Evolutionary conservation across 2,888 invertebrate species (phyloP), one percentile per base, ranked within the genome.

Genomic region (Ophion ellenae): DNA sequence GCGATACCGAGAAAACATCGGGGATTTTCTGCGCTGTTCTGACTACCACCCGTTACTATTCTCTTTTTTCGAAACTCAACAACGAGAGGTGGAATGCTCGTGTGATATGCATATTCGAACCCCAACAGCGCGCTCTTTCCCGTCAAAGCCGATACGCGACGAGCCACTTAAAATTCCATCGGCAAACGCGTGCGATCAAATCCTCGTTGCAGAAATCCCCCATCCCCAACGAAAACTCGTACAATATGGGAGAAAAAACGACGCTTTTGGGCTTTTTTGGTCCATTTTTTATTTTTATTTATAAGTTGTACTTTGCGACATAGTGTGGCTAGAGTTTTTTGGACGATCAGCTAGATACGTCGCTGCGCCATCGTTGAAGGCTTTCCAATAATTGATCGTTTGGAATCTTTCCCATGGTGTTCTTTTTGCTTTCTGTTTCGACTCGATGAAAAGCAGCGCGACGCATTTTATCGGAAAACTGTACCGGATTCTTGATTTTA

Each of bases 1-100:
- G 14, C 84, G 73, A 78, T 86, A 86, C 86, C 86, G 78, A 81
- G 86, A 86, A 86, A 83, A 70, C 81, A 74, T 75, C 53, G 66
- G 28, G 57, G 83, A 86, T 81, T 86, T 83, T 53, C 11, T 80
- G 45, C 53, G 24, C 77, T 73, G 57, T 71, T 80, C 80, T 81
- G 74, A 76, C 85, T 73, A 14, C 45, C 70, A 45, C 63, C 80
- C 71, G 77, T 70, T 67, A 63, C 76, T 64, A 70, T 76, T n/a
- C 40, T 28, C 2, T 45, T 70, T 71, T 14, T 57, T 6, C 57
- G 24, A 40, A 28, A 20, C 17, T 11, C 59, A 32, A 59, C 14
- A 69, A 69, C 7, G 45, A 20, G 20, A 53, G 14, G 17, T 17
- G 5, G 53, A 53, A 53, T 53, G 14, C 53, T 53, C 53, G 53